phyloP scores from a whole-genome alignment of 2,888 invertebrate genomes.

The Conomelus anceps region DNA sequence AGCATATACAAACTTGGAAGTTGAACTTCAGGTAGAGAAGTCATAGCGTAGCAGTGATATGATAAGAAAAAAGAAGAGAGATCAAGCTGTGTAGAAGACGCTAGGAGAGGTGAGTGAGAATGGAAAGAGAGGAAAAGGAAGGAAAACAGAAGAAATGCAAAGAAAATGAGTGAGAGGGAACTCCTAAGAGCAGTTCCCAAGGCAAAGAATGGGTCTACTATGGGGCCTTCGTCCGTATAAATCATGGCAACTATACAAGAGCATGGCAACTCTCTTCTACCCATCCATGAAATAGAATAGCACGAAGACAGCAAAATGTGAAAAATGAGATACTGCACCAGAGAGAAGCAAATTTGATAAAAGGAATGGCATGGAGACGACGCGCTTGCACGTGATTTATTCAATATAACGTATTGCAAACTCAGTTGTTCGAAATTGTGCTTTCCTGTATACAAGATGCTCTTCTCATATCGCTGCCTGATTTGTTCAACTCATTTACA shows the following conservation, averaged over 20 bases:
- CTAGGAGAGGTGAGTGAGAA: neutral
- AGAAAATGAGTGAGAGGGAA: neutral
- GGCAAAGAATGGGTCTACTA: neutral
- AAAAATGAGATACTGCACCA: neutral
- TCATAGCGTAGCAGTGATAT: neutral
- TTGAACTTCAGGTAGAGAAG: neutral
- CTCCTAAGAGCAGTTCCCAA: no score
- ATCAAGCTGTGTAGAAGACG: neutral
- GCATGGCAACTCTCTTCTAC: neutral
- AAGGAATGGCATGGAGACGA: neutral
- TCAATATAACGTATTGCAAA: neutral
- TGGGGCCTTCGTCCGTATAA: neutral
- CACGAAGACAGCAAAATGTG: neutral
- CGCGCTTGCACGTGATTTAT: neutral
- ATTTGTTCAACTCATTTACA: neutral
- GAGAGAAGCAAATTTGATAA: neutral
- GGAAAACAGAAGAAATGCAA: neutral
- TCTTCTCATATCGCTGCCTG: neutral
- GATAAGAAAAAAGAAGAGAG: neutral
- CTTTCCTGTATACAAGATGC: neutral
- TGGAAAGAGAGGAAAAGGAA: neutral
- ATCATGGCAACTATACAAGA: neutral
- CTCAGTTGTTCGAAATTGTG: neutral
- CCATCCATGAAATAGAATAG: neutral
- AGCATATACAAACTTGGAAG: neutral